Percentiles rank a stretch among this genome's conserved stretches.
Conservation (phyloP, 2,797 vertebrate genomes). For the Geotria australis region DNA sequence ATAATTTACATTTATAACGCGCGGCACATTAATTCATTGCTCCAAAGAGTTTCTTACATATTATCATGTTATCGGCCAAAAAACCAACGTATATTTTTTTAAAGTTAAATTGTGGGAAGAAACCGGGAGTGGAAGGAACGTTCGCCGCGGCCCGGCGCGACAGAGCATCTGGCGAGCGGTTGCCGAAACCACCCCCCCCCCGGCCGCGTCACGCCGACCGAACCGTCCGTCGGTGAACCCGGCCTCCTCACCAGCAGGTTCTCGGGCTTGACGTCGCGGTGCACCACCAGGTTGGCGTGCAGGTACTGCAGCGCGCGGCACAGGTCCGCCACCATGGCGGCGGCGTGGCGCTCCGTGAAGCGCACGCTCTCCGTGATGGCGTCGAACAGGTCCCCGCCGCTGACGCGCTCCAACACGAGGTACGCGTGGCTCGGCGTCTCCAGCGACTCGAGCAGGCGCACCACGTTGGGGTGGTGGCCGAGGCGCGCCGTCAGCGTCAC, state of each 20-base stretch:
- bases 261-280: constrained; percentile 84
- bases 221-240: too few species aligned
- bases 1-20: too few species aligned
- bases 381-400: constrained; percentile 75
- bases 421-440: constrained; percentile 45
- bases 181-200: too few species aligned
- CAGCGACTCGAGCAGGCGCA: constrained; percentile 46
- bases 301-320: constrained; percentile 59
- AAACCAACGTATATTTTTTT: too few species aligned
- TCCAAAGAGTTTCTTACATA: too few species aligned
- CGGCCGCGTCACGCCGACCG: too few species aligned
- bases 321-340: constrained; percentile 48
- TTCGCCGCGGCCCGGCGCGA: too few species aligned
- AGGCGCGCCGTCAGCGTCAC: constrained; percentile 50
- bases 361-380: constrained; percentile 47
- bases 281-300: constrained; percentile 56
- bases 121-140: too few species aligned
- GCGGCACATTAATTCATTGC: too few species aligned
- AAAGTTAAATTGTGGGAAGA: too few species aligned
- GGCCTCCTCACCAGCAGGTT: constrained; percentile 86
- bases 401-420: constrained; percentile 62
- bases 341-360: constrained; percentile 40
- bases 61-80: too few species aligned
- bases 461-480: constrained; percentile 41
- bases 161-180: too few species aligned